Base-by-base conservation (phyloP, 2,888 invertebrate genomes). In the Osmoderma eremita region DNA sequence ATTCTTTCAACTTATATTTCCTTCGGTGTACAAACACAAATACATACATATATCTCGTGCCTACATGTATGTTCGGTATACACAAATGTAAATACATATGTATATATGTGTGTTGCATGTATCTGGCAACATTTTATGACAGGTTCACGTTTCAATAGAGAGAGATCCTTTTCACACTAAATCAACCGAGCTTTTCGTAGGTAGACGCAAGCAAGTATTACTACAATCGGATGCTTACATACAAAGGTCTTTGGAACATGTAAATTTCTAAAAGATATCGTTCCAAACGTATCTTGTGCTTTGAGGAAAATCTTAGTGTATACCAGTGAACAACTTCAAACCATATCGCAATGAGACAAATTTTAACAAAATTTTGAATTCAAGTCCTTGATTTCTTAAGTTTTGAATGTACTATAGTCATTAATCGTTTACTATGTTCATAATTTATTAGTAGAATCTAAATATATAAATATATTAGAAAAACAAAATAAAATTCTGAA, bases 1-100 rank as follows among this genome's bases (percentile, higher is more conserved):
- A 75, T 77, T 77, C 76, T 77, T 77, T 76, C 75, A 51, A 61
- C 61, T 67, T 67, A 53, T 67, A 62, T 61, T 61, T 51, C 41
- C 45, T 36, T 17, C 41, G 30, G 63, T 45, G 30, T 51, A 45
- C 30, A 36, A 20, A 36, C 12, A 15, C 18, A 42, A 22, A 41
- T 53, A 36, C 53, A 53, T 38, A 38, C 51, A 38, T 53, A 22
- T 22, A 51, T n/a, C 12, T 30, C 13, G 51, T 22, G 17, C 18
- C n/a, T 51, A 36, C 13, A 51, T 20, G 17, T n/a, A 13, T 6
- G 45, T 66, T 36, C 15, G 58, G 42, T 51, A 66, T 67, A 41
- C 53, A 42, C 62, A 61, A 67, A 67, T 39, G 53, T 10, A 30
- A 30, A 30, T 30, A 30, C 10, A 30, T 30, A 30, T 5, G 6